Evolutionary conservation across 2,888 invertebrate genomes (phyloP), one percentile per base, ranked within the genome.

Genomic region (Bombylius discolor): DNA sequence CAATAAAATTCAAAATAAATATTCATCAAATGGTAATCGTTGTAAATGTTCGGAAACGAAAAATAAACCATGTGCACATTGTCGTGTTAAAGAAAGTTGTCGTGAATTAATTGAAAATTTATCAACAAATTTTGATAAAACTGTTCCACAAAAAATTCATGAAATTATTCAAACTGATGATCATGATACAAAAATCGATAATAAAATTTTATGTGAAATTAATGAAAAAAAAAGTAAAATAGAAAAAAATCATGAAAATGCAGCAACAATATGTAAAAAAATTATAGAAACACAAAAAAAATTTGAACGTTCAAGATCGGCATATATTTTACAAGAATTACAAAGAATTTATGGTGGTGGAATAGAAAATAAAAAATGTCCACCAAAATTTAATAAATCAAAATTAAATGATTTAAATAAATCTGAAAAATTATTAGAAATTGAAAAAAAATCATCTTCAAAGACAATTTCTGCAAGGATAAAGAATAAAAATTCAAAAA

Each of bases 11-110:
- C 39, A 42, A n/a, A 51, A 55, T 4, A 8, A 47, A 48, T 7
- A 51, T 31, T 36, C 23, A 2, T 48, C 46, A 23, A 23, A 1
- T 53, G 51, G 5, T 11, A 50, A 57, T 47, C 56, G 53, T 8
- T 59, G 58, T 62, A 64, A 42, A 4, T 64, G 67, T n/a, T 59
- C 49, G 32, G 64, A 64, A 8, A 36, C 6, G 1, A 59, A 65
- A 58, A 61, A 63, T 12, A 55, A 56, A 36, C 42, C 50, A 33
- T 59, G 59, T 50, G 47, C 55, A 11, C 47, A 52, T 32, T 59
- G 56, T 51, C 53, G 56, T 46, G 44, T 55, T 9, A 39, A 34
- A 33, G 14, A 14, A 32, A 32, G 13, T 5, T 47, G 39, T 14
- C 47, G 14, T 11, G 32, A 47, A 44, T 31, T 51, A 13, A 4